Conservation (phyloP, 2,797 vertebrate species). For the Carcharodon carcharias region DNA sequence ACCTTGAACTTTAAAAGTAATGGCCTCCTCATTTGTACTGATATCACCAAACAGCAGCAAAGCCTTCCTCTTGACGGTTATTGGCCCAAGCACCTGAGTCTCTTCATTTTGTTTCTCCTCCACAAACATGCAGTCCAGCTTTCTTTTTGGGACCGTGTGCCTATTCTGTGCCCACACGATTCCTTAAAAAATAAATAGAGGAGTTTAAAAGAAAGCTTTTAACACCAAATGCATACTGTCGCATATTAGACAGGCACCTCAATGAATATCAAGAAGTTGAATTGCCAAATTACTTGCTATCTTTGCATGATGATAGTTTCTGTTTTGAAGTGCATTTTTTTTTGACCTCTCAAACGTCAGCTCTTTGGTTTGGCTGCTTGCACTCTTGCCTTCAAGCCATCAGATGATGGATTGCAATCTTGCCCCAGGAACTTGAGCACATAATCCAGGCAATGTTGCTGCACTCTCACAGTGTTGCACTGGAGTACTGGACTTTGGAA, state of each 20-base stretch:
- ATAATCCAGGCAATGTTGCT: not conserved
- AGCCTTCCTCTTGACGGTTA: not conserved
- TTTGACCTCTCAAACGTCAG: not conserved
- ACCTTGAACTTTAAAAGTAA: constrained; percentile 29
- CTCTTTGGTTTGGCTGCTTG: not conserved
- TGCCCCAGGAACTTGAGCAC: not conserved
- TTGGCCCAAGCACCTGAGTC: not conserved
- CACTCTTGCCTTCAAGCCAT: not conserved
- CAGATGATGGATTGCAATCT: not conserved
- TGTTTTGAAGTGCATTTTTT: not conserved
- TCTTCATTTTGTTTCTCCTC: not conserved
- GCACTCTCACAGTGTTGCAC: not conserved
- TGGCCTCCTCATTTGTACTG: not conserved
- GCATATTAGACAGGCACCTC: not conserved
- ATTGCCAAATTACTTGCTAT: not conserved
- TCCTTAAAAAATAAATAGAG: not conserved
- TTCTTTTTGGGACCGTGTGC: not conserved
- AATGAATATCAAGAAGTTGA: not conserved
- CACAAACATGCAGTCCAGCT: constrained; percentile 13
- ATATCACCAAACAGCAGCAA: not conserved
- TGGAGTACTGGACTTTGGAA: not conserved
- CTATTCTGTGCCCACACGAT: not conserved
- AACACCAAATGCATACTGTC: not conserved
- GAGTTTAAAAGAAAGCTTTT: not conserved
- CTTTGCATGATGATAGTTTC: not conserved